Conservation (phyloP, 2,113 vertebrate species). For the Romanogobio albipinnatus region DNA sequence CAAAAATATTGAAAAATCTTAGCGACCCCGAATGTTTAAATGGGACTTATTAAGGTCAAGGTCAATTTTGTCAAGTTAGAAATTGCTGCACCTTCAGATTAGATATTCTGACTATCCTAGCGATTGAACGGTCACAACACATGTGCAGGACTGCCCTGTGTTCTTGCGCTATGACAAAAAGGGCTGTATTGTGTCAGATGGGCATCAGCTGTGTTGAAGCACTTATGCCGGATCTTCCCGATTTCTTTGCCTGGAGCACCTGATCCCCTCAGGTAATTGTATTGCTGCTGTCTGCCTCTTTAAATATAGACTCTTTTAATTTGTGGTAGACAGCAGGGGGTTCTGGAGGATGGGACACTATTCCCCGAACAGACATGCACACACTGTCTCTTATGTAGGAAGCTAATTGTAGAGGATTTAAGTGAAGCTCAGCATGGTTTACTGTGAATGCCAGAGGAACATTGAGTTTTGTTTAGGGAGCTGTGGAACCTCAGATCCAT, state of each 20-base stretch:
- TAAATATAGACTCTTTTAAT: conserved; percentile 66
- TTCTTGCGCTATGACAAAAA: background rate
- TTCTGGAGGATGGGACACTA: conserved; percentile 9
- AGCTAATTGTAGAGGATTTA: conserved; percentile 66
- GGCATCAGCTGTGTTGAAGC: background rate
- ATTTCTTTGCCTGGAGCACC: conserved; percentile 47
- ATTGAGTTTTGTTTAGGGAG: background rate
- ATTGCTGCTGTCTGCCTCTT: conserved; percentile 58
- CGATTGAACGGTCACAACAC: background rate
- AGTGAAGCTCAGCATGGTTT: conserved; percentile 63
- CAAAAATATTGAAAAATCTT: too few species aligned
- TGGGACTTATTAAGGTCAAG: too few species aligned
- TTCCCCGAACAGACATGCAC: conserved; percentile 2
- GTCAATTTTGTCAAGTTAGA: background rate
- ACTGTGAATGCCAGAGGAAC: conserved; percentile 64
- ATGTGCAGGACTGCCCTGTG: background rate
- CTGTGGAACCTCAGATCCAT: background rate
- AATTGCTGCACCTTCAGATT: background rate
- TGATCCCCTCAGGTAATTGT: conserved; percentile 65
- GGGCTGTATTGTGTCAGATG: background rate
- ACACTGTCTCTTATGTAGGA: conserved; percentile 51
- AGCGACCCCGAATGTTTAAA: too few species aligned
- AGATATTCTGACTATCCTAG: background rate
- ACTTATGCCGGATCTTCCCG: conserved; percentile 32
- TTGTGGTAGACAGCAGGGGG: conserved; percentile 56